Percentiles rank a stretch among this genome's conserved stretches.
Conservation (phyloP, 2,113 vertebrate genomes). For the Equus przewalskii region DNA sequence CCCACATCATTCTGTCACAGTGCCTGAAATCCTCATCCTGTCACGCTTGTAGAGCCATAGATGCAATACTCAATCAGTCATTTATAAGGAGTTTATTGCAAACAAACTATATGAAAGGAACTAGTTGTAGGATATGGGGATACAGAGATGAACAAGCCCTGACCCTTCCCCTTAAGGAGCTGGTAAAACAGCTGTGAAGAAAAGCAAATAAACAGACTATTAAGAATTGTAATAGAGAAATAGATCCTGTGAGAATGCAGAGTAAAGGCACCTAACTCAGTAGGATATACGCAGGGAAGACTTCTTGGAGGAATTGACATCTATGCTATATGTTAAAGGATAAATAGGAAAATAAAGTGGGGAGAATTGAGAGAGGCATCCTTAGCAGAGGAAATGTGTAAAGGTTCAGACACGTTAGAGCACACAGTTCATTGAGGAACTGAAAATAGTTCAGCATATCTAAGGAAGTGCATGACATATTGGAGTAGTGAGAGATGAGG, state of each 20-base stretch:
- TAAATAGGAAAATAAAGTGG: neutral
- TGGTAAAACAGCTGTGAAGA: neutral
- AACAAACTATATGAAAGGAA: neutral
- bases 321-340: neutral
- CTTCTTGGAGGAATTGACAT: neutral
- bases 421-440: neutral
- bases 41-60: neutral
- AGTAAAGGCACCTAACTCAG: neutral
- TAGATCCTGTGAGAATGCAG: neutral
- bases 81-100: neutral
- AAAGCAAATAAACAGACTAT: slow-evolving; percentile 10
- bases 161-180: neutral
- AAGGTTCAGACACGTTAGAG: neutral
- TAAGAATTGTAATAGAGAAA: slow-evolving; percentile 10
- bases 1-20: neutral
- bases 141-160: neutral
- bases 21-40: neutral
- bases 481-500: neutral
- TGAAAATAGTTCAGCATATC: neutral
- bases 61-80: neutral
- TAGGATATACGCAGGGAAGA: neutral
- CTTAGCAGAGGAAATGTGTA: neutral
- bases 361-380: neutral
- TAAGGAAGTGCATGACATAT: neutral
- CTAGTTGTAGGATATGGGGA: neutral